Evolutionary conservation across 2,113 vertebrate species (phyloP).

Genomic region (Semnornis frantzii): DNA sequence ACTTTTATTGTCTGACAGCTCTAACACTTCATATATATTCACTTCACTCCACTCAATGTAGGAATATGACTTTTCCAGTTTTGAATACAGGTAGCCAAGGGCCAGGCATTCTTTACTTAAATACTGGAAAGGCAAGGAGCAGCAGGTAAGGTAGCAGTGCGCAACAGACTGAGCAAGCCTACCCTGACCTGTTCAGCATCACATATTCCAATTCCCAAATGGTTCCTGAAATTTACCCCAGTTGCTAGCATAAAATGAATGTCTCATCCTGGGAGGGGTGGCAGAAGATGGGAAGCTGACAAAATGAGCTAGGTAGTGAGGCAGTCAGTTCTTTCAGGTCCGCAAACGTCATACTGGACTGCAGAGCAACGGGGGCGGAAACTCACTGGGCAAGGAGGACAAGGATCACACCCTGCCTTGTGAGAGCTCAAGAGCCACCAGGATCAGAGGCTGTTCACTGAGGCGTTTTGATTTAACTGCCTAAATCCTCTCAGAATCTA

Average conservation of each 20-base stretch:
- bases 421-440: background rate
- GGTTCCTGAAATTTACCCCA: background rate
- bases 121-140: background rate
- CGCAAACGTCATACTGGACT: background rate
- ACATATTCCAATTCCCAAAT: rapidly evolving
- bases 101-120: background rate
- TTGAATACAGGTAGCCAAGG: background rate
- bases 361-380: background rate
- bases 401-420: background rate
- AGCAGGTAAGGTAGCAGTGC: background rate
- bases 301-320: background rate
- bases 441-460: background rate
- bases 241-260: background rate
- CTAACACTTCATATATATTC: constrained; percentile 20
- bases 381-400: background rate
- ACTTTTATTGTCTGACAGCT: constrained; percentile 35
- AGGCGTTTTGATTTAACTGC: background rate
- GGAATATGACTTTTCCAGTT: background rate
- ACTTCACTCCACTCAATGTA: background rate
- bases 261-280: background rate
- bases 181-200: background rate
- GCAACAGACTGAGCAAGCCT: rapidly evolving
- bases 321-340: background rate
- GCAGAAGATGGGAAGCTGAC: background rate
- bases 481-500: background rate